Evolutionary conservation across 2,888 invertebrate species (phyloP).

Genomic region (Sesamia inferens): DNA sequence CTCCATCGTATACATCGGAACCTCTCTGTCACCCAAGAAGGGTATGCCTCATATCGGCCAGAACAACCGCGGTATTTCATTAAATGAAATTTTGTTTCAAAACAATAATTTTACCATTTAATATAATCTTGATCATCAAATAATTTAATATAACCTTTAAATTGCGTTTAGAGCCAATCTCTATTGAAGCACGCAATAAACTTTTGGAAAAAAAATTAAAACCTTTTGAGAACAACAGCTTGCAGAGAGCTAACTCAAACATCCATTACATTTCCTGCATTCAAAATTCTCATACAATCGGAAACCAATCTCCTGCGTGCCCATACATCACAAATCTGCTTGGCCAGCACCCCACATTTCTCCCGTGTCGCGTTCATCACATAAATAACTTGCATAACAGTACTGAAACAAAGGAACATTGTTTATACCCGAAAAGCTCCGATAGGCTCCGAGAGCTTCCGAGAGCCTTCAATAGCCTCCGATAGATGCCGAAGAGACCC

Average conservation of each 20-base stretch:
- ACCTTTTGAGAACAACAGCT: neutral
- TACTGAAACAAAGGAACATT: constrained; percentile 66
- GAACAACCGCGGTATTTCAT: too few relatives aligned
- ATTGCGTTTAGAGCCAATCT: too few relatives aligned
- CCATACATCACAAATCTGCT: constrained; percentile 56
- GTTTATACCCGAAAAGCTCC: constrained; percentile 66
- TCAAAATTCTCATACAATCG: constrained; percentile 44
- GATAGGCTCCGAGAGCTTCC: constrained; percentile 37
- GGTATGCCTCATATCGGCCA: too few relatives aligned
- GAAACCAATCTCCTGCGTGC: constrained; percentile 52
- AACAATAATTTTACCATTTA: neutral
- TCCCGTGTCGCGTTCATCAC: constrained; percentile 60
- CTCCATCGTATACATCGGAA: too few relatives aligned
- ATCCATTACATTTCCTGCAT: constrained; percentile 1
- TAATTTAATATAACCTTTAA: neutral
- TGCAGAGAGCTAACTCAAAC: neutral
- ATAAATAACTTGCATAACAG: constrained; percentile 68
- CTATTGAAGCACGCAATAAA: too few relatives aligned
- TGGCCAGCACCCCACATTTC: constrained; percentile 47
- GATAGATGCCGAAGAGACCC: constrained; percentile 68
- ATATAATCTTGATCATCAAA: too few relatives aligned
- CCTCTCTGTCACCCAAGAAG: too few relatives aligned
- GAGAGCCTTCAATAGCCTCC: constrained; percentile 30
- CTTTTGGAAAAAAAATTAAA: too few relatives aligned
- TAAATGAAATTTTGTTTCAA: neutral